phyloP scores from a whole-genome alignment of 2,888 invertebrate species.

The Sarcophaga subvicina region DNA sequence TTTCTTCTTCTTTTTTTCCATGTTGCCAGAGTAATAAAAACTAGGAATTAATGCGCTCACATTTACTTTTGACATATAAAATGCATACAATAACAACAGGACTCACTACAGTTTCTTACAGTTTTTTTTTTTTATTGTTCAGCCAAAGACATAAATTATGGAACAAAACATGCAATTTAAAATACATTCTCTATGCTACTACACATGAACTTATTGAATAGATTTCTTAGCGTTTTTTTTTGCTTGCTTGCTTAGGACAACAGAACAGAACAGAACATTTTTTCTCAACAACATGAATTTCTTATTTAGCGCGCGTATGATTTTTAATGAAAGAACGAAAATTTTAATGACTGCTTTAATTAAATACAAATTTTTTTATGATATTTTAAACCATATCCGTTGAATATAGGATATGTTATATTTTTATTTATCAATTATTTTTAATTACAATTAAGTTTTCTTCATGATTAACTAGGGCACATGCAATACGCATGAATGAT shows the following conservation, averaged over 20 bases:
- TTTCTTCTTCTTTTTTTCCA: neutral
- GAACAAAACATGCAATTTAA: conserved; percentile 53
- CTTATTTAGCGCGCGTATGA: neutral
- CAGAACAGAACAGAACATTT: neutral
- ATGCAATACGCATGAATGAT: conserved; percentile 20
- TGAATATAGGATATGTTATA: too few species aligned
- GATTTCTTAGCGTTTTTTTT: neutral
- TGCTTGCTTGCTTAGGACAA: neutral
- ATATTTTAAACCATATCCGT: too few species aligned
- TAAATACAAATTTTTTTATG: too few species aligned
- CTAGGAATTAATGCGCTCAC: conserved; percentile 6
- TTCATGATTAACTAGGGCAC: neutral
- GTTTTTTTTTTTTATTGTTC: neutral
- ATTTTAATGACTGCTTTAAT: too few species aligned
- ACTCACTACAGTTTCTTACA: conserved; percentile 5
- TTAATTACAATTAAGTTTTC: neutral
- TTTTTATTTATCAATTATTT: too few species aligned
- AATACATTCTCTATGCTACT: neutral
- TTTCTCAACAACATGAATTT: neutral
- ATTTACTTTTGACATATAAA: conserved; percentile 46
- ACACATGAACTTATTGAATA: neutral
- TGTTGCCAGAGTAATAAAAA: neutral
- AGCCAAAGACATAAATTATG: conserved; percentile 42
- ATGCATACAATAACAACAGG: conserved; percentile 13
- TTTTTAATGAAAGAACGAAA: neutral